A percentile compares a stretch with the other conserved stretches of the same genome.
These are phyloP conservation scores for Corella eumyota DNA, from an alignment of 23 tunicate species.

Conservation along the genomic window DNA sequence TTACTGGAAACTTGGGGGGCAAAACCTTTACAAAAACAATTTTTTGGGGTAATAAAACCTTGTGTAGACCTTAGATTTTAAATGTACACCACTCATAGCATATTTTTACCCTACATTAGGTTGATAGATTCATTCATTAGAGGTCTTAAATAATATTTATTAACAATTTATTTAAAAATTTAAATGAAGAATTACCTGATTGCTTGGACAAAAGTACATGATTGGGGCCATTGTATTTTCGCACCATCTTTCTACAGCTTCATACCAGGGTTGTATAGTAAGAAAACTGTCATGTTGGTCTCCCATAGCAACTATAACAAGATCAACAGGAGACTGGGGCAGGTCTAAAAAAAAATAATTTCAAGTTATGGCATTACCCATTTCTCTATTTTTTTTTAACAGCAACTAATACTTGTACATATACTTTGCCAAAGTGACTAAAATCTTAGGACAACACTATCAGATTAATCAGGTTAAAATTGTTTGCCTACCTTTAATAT, in stretches of 20 bases:
- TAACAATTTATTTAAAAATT: not conserved
- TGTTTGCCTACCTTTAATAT: slow-evolving; percentile 23
- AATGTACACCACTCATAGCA: too few species aligned
- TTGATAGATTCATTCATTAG: not conserved
- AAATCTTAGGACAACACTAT: too few species aligned
- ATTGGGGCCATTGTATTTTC: slow-evolving; percentile 49
- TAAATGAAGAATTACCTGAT: slow-evolving; percentile 1
- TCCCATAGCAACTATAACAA: slow-evolving; percentile 56
- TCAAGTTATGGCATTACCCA: too few species aligned
- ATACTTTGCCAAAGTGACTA: too few species aligned
- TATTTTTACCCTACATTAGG: too few species aligned
- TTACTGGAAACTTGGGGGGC: slow-evolving; percentile 12
- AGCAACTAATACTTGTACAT: too few species aligned
- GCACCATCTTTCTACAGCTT: slow-evolving; percentile 47
- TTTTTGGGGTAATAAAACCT: too few species aligned
- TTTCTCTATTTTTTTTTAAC: too few species aligned
- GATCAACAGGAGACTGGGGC: slow-evolving; percentile 51
- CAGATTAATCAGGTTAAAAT: not conserved
- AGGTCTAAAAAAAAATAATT: slow-evolving; percentile 14
- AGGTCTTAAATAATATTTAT: not conserved
- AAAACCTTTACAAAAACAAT: not conserved
- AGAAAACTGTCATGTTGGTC: slow-evolving; percentile 31
- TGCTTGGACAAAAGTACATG: slow-evolving; percentile 61
- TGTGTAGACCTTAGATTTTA: too few species aligned
- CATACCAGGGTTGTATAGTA: slow-evolving; percentile 52